A percentile compares a stretch with the other conserved stretches of the same genome.
phyloP scores from a whole-genome alignment of 1,140 invertebrate genomes.

The Rhyacophila brunnea region DNA sequence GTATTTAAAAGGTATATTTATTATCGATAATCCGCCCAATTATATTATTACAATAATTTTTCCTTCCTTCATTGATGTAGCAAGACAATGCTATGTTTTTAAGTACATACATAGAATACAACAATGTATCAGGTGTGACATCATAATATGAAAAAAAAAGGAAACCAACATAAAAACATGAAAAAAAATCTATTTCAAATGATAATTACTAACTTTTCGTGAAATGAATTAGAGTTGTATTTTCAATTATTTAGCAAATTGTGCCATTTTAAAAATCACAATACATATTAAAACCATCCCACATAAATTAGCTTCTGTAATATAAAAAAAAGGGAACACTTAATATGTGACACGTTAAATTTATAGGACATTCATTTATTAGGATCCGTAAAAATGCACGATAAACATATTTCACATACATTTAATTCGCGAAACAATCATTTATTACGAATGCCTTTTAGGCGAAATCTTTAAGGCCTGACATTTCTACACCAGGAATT shows the following conservation, averaged over 20 bases:
- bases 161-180: not conserved
- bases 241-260: too few relatives aligned
- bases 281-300: too few relatives aligned
- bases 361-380: not conserved
- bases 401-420: not conserved
- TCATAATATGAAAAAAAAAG: too few relatives aligned
- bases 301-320: too few relatives aligned
- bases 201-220: too few relatives aligned
- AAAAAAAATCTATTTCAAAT: too few relatives aligned
- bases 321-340: not conserved
- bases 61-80: not conserved
- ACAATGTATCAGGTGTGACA: too few relatives aligned
- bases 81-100: conserved; percentile 3
- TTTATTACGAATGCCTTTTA: not conserved
- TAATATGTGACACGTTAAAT: too few relatives aligned
- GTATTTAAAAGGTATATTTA: conserved; percentile 27
- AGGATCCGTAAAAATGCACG: not conserved
- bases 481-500: too few relatives aligned
- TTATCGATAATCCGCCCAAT: conserved; percentile 16
- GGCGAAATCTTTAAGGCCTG: not conserved
- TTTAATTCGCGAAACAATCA: not conserved
- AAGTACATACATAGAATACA: conserved; percentile 19
- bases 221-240: too few relatives aligned
- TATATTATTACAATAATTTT: conserved; percentile 14
- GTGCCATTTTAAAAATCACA: too few relatives aligned